A percentile compares a stretch with the other conserved stretches of the same genome.
These are phyloP conservation scores for Artibeus lituratus DNA, from an alignment of 2,797 vertebrate species.

Conservation along the genomic window DNA sequence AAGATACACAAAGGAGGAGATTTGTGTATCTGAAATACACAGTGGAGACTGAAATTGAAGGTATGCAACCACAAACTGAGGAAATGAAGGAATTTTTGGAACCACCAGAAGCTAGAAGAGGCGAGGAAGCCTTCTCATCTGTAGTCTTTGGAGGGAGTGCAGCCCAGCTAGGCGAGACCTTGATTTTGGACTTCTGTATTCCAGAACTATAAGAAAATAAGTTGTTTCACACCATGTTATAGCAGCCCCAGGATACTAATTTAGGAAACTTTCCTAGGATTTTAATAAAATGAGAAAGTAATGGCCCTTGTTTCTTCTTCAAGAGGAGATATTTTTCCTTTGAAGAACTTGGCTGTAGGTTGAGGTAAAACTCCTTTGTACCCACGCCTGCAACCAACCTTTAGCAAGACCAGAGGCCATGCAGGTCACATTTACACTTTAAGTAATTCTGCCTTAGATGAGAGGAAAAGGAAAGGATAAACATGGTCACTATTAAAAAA, in stretches of 20 bases:
- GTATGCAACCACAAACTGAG: neutral
- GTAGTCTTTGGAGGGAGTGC: too few relatives aligned
- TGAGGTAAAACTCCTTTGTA: neutral
- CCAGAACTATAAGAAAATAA: too few relatives aligned
- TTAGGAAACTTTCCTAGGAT: neutral
- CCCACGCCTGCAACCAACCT: neutral
- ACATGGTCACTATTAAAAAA: neutral
- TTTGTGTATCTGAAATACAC: too few relatives aligned
- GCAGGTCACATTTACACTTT: neutral
- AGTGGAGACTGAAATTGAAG: neutral
- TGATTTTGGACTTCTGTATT: too few relatives aligned
- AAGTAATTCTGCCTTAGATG: neutral
- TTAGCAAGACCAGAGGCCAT: neutral
- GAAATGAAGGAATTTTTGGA: neutral
- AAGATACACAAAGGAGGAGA: neutral
- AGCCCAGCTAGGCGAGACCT: too few relatives aligned
- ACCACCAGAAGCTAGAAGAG: neutral
- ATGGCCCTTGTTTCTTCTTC: neutral
- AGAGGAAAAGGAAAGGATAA: neutral
- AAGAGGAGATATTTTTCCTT: neutral
- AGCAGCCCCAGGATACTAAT: neutral
- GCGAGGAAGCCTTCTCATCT: too few relatives aligned
- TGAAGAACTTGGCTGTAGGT: neutral
- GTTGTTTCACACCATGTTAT: too few relatives aligned
- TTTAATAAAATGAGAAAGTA: neutral